phyloP scores from a whole-genome alignment of 2,113 vertebrate genomes.

The Nothocercus nigrocapillus region DNA sequence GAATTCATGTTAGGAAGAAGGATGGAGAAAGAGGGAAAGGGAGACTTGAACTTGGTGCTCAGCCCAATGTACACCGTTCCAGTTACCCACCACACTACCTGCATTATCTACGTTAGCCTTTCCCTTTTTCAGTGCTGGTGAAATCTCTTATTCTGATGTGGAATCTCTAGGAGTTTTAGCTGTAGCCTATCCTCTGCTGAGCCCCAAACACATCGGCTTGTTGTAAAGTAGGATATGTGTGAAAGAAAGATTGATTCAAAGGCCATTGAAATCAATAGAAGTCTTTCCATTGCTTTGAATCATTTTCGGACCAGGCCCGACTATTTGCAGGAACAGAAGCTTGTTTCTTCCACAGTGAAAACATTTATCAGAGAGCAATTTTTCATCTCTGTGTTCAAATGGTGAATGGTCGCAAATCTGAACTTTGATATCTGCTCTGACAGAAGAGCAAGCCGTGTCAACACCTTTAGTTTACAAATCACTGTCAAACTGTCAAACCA shows the following conservation, averaged over 20 bases:
- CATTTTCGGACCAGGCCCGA: neutral
- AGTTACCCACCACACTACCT: neutral
- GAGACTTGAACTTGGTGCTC: neutral
- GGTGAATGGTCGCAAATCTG: conserved; percentile 14
- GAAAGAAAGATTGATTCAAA: neutral
- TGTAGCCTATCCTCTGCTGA: neutral
- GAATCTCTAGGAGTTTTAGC: neutral
- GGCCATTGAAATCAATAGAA: neutral
- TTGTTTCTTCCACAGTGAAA: neutral
- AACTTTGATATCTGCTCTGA: conserved; percentile 57
- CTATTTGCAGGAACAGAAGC: neutral
- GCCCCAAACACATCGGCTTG: neutral
- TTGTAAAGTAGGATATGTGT: neutral
- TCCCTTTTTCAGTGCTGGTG: neutral
- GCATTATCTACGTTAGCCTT: neutral
- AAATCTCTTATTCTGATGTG: neutral
- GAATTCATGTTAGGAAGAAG: neutral
- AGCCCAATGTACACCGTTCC: neutral
- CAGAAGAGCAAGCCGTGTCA: conserved; percentile 18
- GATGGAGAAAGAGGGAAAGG: neutral
- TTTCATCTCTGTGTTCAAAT: conserved; percentile 34
- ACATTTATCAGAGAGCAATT: conserved; percentile 8
- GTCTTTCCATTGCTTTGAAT: neutral
- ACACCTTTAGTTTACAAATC: conserved; percentile 27
- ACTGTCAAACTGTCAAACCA: conserved; percentile 46